phyloP scores from a whole-genome alignment of 2,113 vertebrate species.

The Sapajus apella region DNA sequence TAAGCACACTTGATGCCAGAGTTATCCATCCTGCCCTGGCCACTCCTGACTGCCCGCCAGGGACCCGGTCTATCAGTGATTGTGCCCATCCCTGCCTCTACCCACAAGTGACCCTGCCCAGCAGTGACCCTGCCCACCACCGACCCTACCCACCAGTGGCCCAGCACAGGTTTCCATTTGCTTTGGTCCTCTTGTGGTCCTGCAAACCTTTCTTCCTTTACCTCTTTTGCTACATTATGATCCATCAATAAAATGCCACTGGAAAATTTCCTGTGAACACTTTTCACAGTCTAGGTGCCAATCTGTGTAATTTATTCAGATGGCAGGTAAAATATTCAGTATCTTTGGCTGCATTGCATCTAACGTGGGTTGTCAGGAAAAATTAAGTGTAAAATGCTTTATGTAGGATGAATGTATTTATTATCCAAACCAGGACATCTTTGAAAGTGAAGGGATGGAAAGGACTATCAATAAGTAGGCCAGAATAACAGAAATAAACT shows the following conservation, averaged over 20 bases:
- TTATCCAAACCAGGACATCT: background rate
- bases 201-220: background rate
- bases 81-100: no score
- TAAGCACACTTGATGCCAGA: background rate
- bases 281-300: background rate
- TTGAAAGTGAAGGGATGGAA: background rate
- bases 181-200: background rate
- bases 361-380: slow-evolving; percentile 9
- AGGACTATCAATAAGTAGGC: background rate
- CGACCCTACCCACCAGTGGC: background rate
- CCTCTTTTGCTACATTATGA: background rate
- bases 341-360: background rate
- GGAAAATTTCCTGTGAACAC: slow-evolving; percentile 27
- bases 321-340: background rate
- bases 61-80: no score
- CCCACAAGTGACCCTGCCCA: background rate
- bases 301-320: background rate
- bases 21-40: background rate
- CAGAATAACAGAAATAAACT: slow-evolving; percentile 8
- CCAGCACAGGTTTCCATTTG: background rate
- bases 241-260: slow-evolving; percentile 19
- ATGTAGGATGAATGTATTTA: background rate
- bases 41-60: background rate
- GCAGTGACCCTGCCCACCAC: no score
- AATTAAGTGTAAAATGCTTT: slow-evolving; percentile 26